These are phyloP conservation scores for Otis tarda DNA, from an alignment of 2,113 vertebrate species.

Conservation along the genomic window DNA sequence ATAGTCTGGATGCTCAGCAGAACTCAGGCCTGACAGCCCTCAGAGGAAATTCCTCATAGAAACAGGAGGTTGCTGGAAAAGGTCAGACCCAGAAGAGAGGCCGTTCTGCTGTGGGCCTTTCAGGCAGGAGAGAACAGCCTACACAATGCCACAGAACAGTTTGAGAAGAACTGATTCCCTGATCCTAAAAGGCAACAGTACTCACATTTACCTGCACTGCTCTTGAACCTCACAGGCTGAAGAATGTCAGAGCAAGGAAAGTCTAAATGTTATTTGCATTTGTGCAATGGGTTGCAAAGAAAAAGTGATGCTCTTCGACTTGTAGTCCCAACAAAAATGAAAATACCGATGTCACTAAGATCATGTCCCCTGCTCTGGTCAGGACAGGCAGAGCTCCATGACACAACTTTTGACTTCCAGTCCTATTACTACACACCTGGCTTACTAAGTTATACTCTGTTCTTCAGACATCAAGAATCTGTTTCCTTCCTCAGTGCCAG, in stretches of 20 bases:
- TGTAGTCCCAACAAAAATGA: background rate
- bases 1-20: background rate
- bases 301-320: background rate
- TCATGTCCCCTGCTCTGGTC: background rate
- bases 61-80: background rate
- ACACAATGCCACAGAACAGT: background rate
- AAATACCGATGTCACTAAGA: background rate
- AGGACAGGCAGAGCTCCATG: background rate
- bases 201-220: background rate
- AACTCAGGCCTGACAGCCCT: background rate
- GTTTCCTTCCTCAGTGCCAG: background rate
- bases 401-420: background rate
- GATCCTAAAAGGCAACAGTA: background rate
- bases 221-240: background rate
- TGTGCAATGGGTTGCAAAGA: background rate
- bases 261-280: background rate
- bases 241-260: background rate
- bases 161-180: background rate
- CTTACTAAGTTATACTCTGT: background rate
- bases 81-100: background rate
- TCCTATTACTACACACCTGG: background rate
- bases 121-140: background rate
- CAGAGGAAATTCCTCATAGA: background rate
- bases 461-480: background rate
- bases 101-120: background rate